Conservation (phyloP, 2,113 vertebrate species). For the Podocnemis expansa region DNA sequence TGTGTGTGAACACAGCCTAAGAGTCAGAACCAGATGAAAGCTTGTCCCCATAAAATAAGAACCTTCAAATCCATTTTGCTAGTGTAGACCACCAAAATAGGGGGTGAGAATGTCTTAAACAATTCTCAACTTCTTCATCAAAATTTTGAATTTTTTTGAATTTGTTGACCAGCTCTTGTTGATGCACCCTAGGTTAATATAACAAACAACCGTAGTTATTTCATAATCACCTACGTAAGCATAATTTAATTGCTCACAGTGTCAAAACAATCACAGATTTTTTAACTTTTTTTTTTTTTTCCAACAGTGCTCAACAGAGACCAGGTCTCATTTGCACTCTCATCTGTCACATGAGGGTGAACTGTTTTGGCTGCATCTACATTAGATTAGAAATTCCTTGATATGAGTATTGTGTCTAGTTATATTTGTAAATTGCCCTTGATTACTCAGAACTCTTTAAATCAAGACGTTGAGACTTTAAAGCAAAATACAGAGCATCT, state of each 20-base stretch:
- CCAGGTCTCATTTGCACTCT: neutral
- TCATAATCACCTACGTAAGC: neutral
- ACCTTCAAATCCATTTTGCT: neutral
- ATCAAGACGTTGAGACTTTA: neutral
- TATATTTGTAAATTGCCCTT: neutral
- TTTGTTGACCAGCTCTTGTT: neutral
- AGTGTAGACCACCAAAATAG: neutral
- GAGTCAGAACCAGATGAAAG: neutral
- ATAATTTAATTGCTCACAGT: neutral
- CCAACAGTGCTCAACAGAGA: neutral
- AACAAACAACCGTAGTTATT: neutral
- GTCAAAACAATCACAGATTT: neutral
- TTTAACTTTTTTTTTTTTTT: neutral
- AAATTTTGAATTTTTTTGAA: neutral
- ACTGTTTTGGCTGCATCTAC: neutral
- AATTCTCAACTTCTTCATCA: neutral
- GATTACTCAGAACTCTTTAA: neutral
- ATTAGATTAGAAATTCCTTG: neutral
- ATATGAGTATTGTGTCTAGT: neutral
- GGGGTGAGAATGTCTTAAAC: neutral
- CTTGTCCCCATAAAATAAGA: neutral
- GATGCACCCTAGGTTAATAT: neutral
- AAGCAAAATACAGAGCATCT: neutral
- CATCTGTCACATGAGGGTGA: neutral
- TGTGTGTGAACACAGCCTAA: no score